Evolutionary conservation across 2,797 vertebrate species (phyloP).

Genomic region (Spheniscus humboldti): DNA sequence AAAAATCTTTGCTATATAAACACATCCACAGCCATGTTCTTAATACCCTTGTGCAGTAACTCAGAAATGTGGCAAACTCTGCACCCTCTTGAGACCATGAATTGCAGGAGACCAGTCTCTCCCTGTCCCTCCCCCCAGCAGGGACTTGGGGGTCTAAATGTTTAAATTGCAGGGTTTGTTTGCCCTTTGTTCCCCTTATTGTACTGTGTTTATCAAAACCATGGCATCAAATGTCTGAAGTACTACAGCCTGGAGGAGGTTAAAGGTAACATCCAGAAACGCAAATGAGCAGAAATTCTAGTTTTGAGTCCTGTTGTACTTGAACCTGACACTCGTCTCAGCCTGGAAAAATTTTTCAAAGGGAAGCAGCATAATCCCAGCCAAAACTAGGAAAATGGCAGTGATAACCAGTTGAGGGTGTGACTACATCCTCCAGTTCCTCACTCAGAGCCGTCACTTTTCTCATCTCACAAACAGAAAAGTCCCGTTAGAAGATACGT

Average conservation of each 20-base stretch:
- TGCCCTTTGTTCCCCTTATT: background rate
- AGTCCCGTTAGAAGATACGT: rapidly evolving
- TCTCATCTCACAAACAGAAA: background rate
- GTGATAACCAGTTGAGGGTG: background rate
- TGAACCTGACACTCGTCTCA: rapidly evolving
- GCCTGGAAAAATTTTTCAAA: background rate
- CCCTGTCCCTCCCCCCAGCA: background rate
- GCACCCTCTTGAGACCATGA: background rate
- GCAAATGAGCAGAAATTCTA: background rate
- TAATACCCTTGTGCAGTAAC: background rate
- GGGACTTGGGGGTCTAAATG: background rate
- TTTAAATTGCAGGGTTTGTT: background rate
- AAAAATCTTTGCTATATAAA: background rate
- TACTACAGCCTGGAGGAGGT: background rate
- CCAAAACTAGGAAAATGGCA: background rate
- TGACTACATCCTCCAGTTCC: background rate
- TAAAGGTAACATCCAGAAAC: background rate
- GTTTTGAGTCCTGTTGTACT: background rate
- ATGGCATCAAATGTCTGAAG: background rate
- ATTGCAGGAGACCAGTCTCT: background rate
- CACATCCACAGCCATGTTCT: background rate
- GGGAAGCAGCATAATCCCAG: background rate
- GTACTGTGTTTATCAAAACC: background rate
- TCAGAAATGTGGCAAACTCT: background rate
- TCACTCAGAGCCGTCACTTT: background rate